Evolutionary conservation across 2,113 vertebrate genomes (phyloP).

Genomic region (Pyxicephalus adspersus): DNA sequence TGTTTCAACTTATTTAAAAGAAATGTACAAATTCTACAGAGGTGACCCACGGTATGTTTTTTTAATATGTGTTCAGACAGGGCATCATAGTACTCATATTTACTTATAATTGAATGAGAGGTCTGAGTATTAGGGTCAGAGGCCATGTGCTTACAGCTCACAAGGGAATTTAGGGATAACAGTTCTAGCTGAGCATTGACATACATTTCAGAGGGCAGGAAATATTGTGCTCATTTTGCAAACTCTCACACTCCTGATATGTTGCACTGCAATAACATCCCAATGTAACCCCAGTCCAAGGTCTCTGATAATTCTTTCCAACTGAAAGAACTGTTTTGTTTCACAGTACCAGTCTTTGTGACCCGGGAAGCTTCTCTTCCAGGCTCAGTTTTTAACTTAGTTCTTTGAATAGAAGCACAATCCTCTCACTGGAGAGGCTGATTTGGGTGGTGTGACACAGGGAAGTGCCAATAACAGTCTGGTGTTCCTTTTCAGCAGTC

Average conservation of each 20-base stretch:
- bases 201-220: neutral
- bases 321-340: constrained; percentile 69
- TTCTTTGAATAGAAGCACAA: constrained; percentile 59
- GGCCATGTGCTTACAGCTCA: neutral
- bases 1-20: too few species aligned
- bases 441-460: constrained; percentile 84
- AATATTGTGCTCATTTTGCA: neutral
- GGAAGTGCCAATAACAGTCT: constrained; percentile 74
- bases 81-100: neutral
- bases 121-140: neutral
- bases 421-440: constrained; percentile 75
- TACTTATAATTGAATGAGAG: neutral
- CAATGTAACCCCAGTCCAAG: constrained; percentile 42
- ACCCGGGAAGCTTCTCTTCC: constrained; percentile 65
- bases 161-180: neutral
- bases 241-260: neutral
- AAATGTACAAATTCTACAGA: too few species aligned
- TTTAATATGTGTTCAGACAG: too few species aligned
- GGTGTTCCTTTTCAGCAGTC: constrained; percentile 67
- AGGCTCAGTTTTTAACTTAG: constrained; percentile 60
- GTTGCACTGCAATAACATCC: constrained; percentile 31
- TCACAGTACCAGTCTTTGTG: constrained; percentile 56
- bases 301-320: constrained; percentile 59
- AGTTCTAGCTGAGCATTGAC: neutral
- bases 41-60: too few species aligned